A percentile compares a stretch with the other conserved stretches of the same genome.
These are phyloP conservation scores for Arbacia lixula DNA, from an alignment of 53 echinoderm and acorn worm species.

Conservation along the genomic window DNA sequence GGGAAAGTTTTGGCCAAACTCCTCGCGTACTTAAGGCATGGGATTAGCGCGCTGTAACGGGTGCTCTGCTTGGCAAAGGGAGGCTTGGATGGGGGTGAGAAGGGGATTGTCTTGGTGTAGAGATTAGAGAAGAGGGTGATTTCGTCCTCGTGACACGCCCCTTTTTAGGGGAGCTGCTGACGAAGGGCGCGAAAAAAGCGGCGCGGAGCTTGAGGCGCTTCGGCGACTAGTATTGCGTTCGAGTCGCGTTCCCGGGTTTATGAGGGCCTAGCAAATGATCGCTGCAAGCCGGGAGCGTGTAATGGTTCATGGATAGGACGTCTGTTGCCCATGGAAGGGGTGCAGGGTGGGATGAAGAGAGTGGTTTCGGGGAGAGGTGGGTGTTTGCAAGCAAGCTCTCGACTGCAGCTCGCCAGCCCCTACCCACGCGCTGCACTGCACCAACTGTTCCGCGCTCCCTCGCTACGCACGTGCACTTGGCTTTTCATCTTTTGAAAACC, in stretches of 20 bases:
- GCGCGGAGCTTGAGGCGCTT: conserved; percentile 51
- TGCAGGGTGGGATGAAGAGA: background rate
- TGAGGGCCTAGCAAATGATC: conserved; percentile 31
- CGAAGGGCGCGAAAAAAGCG: conserved; percentile 38
- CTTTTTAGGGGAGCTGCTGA: conserved; percentile 15
- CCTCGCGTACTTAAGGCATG: conserved; percentile 13
- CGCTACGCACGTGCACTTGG: conserved; percentile 46
- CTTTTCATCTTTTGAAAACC: conserved; percentile 62
- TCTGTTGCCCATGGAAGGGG: conserved; percentile 27
- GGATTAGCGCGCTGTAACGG: conserved; percentile 25
- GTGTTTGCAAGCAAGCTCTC: conserved; percentile 42
- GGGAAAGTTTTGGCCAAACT: conserved; percentile 36
- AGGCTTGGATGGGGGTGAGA: background rate
- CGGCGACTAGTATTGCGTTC: conserved; percentile 48
- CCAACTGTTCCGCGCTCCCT: conserved; percentile 52
- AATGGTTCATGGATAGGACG: conserved; percentile 30
- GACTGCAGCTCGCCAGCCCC: conserved; percentile 6
- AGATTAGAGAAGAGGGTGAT: background rate
- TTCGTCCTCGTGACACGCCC: conserved; percentile 42
- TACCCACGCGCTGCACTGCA: conserved; percentile 45
- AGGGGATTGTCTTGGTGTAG: conserved; percentile 1
- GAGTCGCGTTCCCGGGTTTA: conserved; percentile 41
- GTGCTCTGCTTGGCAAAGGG: background rate
- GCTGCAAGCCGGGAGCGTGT: conserved; percentile 50
- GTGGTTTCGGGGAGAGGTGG: conserved; percentile 22